phyloP scores from a whole-genome alignment of 2,113 vertebrate species.

The Oreochromis tanganicae region DNA sequence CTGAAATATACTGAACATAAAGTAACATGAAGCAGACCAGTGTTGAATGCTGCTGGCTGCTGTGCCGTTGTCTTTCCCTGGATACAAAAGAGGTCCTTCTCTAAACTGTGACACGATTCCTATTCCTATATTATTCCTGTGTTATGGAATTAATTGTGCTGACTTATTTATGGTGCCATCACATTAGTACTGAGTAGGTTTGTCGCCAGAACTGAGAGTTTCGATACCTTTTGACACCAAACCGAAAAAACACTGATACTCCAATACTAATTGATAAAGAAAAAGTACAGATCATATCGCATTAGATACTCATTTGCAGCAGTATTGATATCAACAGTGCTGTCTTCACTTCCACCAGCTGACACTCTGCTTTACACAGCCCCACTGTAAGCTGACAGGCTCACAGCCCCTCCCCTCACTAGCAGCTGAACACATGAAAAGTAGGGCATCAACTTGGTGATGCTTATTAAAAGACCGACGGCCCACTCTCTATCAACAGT shows the following conservation, averaged over 20 bases:
- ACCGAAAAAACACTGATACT: background rate
- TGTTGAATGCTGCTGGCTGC: background rate
- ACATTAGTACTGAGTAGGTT: background rate
- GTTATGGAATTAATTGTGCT: background rate
- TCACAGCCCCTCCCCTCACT: background rate
- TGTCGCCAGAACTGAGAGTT: background rate
- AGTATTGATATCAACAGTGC: background rate
- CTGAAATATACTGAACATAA: background rate
- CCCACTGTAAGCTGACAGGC: background rate
- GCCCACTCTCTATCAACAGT: background rate
- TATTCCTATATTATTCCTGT: background rate
- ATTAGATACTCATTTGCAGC: background rate
- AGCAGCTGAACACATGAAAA: background rate
- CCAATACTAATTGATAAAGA: background rate
- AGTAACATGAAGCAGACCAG: background rate
- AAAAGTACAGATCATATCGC: background rate
- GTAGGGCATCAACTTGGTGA: background rate
- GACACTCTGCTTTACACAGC: background rate
- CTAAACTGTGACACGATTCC: background rate
- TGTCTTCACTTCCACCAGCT: background rate
- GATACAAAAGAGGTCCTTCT: background rate
- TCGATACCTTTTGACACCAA: background rate
- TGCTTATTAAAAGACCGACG: background rate
- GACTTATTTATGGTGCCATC: background rate
- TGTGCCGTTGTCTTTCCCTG: background rate